Conservation (phyloP, 2,888 invertebrate genomes). For the Caenorhabditis doughertyi region DNA sequence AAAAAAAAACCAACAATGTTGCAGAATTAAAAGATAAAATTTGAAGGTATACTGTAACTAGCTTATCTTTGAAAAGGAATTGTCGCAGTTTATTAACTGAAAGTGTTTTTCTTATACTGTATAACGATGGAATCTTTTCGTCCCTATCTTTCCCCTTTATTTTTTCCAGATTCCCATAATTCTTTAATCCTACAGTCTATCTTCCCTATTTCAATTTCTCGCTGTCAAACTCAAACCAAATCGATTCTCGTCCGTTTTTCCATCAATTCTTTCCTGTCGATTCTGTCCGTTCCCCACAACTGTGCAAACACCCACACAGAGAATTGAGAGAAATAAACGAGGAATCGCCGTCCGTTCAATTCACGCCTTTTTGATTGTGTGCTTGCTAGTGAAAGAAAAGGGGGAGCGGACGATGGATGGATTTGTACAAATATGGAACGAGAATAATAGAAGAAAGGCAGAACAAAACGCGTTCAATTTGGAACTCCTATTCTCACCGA, state of each 20-base stretch:
- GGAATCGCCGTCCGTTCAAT: conserved; percentile 19
- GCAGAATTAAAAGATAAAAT: no score
- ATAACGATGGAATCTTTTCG: no score
- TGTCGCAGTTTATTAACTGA: no score
- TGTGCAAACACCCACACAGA: conserved; percentile 39
- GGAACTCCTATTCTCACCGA: conserved; percentile 9
- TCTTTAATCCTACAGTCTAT: not conserved
- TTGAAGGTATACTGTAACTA: no score
- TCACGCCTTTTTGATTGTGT: conserved; percentile 51
- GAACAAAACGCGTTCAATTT: conserved; percentile 18
- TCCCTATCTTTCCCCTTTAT: no score
- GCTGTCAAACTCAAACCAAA: conserved; percentile 35
- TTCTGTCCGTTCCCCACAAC: conserved; percentile 33
- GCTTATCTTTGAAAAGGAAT: no score
- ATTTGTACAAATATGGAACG: conserved; percentile 32
- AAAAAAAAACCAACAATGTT: no score
- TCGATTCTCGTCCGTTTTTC: conserved; percentile 13
- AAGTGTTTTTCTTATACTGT: no score
- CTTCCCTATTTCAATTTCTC: not conserved
- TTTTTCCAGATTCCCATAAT: not conserved
- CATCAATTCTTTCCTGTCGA: conserved; percentile 8
- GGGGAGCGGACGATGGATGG: not conserved
- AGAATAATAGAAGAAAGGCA: not conserved
- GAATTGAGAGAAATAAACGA: conserved; percentile 8
- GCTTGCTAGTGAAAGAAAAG: conserved; percentile 4